Evolutionary conservation across 2,797 vertebrate species (phyloP).

Genomic region (Lerista edwardsae): DNA sequence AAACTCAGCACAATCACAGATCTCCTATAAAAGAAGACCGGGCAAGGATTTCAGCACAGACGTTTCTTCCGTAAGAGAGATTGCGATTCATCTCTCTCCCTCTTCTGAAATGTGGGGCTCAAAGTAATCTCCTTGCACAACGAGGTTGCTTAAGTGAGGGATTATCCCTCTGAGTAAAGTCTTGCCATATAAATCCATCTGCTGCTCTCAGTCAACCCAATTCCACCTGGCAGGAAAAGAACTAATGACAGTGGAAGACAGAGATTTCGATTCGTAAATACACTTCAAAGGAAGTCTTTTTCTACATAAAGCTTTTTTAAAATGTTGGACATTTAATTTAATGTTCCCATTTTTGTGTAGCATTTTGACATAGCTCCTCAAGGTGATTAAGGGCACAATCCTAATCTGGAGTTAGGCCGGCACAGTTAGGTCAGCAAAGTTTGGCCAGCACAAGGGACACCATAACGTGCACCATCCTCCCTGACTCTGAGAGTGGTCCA

Average conservation of each 20-base stretch:
- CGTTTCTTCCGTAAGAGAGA: neutral
- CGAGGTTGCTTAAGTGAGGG: neutral
- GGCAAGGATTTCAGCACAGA: neutral
- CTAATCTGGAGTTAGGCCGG: no score
- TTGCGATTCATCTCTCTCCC: neutral
- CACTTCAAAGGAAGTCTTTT: neutral
- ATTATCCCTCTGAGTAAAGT: neutral
- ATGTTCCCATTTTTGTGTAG: no score
- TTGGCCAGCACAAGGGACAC: no score
- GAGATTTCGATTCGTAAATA: neutral
- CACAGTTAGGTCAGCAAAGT: no score
- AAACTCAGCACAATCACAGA: constrained; percentile 12
- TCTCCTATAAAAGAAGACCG: neutral
- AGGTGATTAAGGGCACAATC: no score
- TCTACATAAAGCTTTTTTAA: neutral
- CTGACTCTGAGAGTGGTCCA: no score
- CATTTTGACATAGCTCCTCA: neutral
- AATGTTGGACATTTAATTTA: no score
- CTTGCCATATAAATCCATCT: constrained; percentile 22
- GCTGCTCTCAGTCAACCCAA: neutral
- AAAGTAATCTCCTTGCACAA: neutral
- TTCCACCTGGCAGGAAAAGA: constrained; percentile 4
- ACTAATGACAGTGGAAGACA: neutral
- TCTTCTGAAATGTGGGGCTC: constrained; percentile 17
- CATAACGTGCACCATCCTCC: no score